Percentiles rank a stretch among this genome's conserved stretches.
phyloP scores from a whole-genome alignment of 1,140 invertebrate species.

The Leptinotarsa defecta region DNA sequence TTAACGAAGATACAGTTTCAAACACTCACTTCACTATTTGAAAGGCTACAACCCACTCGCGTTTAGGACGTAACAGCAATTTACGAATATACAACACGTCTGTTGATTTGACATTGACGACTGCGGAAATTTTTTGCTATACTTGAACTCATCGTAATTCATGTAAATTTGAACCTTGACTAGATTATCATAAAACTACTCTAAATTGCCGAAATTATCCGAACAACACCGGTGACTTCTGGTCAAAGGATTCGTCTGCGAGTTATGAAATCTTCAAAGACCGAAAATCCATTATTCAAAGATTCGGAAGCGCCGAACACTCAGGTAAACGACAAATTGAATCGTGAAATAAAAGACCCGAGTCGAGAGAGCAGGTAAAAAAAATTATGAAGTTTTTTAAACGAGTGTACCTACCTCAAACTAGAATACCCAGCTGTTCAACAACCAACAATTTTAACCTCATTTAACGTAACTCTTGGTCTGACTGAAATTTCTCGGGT shows the following conservation, averaged over 20 bases:
- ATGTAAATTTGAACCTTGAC: constrained; percentile 1
- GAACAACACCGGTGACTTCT: background rate
- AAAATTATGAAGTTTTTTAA: background rate
- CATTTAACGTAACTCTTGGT: background rate
- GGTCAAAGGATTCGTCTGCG: background rate
- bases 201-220: background rate
- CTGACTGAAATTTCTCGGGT: background rate
- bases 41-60: too few relatives aligned
- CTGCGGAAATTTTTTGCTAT: background rate
- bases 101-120: constrained; percentile 3
- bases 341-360: constrained; percentile 1
- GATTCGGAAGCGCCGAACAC: background rate
- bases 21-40: too few relatives aligned
- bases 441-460: background rate
- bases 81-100: background rate
- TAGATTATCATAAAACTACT: background rate
- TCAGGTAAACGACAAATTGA: constrained; percentile 17
- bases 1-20: too few relatives aligned
- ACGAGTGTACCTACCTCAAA: background rate
- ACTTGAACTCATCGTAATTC: background rate
- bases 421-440: constrained; percentile 7
- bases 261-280: background rate
- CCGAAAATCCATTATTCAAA: constrained; percentile 10
- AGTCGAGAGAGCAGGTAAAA: background rate
- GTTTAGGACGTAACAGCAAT: background rate